Base-by-base conservation (phyloP, 1,140 invertebrate species). In the Zaprionus kolodkinae region DNA sequence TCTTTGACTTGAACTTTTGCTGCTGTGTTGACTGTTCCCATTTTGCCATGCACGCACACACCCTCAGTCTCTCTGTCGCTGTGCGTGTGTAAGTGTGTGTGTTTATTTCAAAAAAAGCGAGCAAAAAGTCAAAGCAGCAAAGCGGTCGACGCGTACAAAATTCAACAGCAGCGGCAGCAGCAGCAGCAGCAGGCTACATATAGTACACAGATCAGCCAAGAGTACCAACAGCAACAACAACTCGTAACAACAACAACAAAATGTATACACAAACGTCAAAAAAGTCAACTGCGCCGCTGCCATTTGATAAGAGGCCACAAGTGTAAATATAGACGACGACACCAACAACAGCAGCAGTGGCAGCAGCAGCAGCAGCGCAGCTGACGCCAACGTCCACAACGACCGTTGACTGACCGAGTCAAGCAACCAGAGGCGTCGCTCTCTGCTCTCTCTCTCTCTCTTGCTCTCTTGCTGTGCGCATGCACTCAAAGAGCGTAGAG, bases 291-390 rank as follows among this genome's bases (percentile, higher is more conserved):
- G 85, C 86, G 85, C 81, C 85, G 85, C 85, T 89, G 85, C 85
- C 85, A 89, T 89, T 89, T 89, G 85, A 89, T 89, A 89, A 89
- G 85, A 89, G 85, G 85, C 85, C 85, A 89, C 85, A 89, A 89
- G 85, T 89, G 85, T 89, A 89, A 89, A 90, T 89, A 89, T 89
- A 89, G 85, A 89, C 85, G 78, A 85, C 72, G 57, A 72, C 80
- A 75, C 72, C 78, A 78, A 68, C 48, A 81, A 69, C 69, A 80
- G 59, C 52, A 62, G 43, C 55, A 70, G 21, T 40, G 60, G 21
- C 72, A 50, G 33, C 17, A 48, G 43, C 36, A 9, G 9, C 36
- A 27, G 12, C 62, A 50, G 12, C 43, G 55, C 55, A 30, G 50
- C 13, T 38, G 55, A 59, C 62, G 71, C 43, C 84, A 69, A 89